Percentiles rank a stretch among this genome's conserved stretches.
These are phyloP conservation scores for Gnathonemus echidnorhynchus DNA, from an alignment of 2,113 vertebrate species.

Conservation along the genomic window DNA sequence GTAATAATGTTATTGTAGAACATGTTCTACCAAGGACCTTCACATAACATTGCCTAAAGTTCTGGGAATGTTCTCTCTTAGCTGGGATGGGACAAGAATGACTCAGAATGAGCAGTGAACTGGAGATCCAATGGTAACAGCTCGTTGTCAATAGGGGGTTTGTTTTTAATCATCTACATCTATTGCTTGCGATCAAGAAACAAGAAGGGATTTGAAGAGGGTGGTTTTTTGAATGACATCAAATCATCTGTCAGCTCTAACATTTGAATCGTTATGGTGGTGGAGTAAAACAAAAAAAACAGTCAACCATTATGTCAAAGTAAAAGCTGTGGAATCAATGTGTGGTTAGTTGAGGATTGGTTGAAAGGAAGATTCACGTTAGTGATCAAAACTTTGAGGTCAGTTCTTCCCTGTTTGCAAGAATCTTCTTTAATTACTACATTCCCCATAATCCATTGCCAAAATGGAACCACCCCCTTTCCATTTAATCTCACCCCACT, in stretches of 20 bases:
- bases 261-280: neutral
- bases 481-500: neutral
- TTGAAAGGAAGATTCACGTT: slow-evolving; percentile 21
- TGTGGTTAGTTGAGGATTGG: neutral
- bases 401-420: slow-evolving; percentile 4
- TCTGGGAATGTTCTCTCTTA: neutral
- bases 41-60: neutral
- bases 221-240: neutral
- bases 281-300: neutral
- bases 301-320: neutral
- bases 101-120: slow-evolving; percentile 41
- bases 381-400: slow-evolving; percentile 20
- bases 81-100: slow-evolving; percentile 11
- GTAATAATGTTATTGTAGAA: neutral
- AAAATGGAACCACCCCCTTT: neutral
- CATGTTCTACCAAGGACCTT: neutral
- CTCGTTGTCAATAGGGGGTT: neutral
- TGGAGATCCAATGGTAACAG: slow-evolving; percentile 38
- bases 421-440: slow-evolving; percentile 13
- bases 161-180: neutral
- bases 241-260: neutral
- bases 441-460: slow-evolving; percentile 29
- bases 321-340: neutral
- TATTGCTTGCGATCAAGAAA: neutral
- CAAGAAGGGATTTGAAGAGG: neutral